phyloP scores from a whole-genome alignment of 1,140 invertebrate genomes.

The Drosophila ercepeae region DNA sequence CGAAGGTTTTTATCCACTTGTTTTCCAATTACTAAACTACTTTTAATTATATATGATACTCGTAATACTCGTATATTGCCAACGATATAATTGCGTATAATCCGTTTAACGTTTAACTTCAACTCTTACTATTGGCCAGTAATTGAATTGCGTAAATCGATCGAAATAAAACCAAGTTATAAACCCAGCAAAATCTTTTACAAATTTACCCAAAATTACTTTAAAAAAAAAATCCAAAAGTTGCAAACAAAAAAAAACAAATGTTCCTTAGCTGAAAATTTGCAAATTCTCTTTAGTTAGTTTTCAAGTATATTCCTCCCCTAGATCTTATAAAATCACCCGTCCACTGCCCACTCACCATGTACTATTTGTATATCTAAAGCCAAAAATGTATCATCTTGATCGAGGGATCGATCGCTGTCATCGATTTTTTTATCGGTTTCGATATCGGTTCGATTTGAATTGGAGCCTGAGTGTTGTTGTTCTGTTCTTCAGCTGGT shows the following conservation, averaged over 20 bases:
- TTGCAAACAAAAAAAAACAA: slow-evolving; percentile 22
- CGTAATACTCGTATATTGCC: slow-evolving; percentile 60
- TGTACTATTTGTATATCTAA: slow-evolving; percentile 25
- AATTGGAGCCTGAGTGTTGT: slow-evolving; percentile 74
- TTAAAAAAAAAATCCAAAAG: slow-evolving; percentile 1
- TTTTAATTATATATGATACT: slow-evolving; percentile 79
- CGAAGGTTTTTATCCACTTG: slow-evolving; percentile 92
- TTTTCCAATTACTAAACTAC: slow-evolving; percentile 80
- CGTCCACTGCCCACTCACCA: slow-evolving; percentile 28
- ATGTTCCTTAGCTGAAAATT: slow-evolving; percentile 54
- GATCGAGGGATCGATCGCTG: slow-evolving; percentile 24
- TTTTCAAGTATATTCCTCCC: slow-evolving; percentile 37
- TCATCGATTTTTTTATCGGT: slow-evolving; percentile 56
- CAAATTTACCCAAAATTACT: slow-evolving; percentile 44
- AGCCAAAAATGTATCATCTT: slow-evolving; percentile 29
- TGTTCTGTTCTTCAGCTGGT: slow-evolving; percentile 62
- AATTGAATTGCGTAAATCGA: slow-evolving; percentile 50
- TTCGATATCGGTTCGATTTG: slow-evolving; percentile 76
- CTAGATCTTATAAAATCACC: slow-evolving; percentile 11
- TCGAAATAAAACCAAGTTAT: slow-evolving; percentile 19
- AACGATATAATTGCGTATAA: slow-evolving; percentile 65
- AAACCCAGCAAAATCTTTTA: slow-evolving; percentile 20
- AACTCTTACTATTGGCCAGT: slow-evolving; percentile 64
- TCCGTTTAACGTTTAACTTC: slow-evolving; percentile 73
- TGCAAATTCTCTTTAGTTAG: slow-evolving; percentile 70